phyloP scores from a whole-genome alignment of 2,113 vertebrate genomes.

The Aix galericulata region DNA sequence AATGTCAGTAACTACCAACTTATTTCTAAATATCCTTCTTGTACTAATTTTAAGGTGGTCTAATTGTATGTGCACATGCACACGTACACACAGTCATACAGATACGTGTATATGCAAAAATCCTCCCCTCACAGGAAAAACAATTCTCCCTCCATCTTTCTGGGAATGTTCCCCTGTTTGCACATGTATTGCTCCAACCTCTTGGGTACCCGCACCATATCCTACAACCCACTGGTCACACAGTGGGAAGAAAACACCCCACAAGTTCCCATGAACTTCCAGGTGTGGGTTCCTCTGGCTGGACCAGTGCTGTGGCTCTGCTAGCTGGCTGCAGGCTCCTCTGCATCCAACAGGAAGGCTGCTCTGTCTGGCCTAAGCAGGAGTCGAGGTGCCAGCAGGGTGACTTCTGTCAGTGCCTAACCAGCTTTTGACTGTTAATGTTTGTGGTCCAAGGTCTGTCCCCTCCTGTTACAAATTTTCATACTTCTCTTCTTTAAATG shows the following conservation, averaged over 20 bases:
- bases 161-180: neutral
- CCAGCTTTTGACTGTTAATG: neutral
- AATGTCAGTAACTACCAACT: neutral
- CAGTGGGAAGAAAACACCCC: neutral
- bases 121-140: neutral
- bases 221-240: too few species aligned
- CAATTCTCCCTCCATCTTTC: neutral
- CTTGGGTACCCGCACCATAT: neutral
- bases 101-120: neutral
- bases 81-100: neutral
- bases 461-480: neutral
- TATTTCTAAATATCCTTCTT: neutral
- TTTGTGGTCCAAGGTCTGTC: neutral
- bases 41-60: neutral
- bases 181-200: neutral
- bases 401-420: neutral
- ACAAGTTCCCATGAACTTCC: neutral
- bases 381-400: fast-evolving
- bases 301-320: neutral
- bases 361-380: neutral
- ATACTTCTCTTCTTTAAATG: neutral
- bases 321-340: neutral
- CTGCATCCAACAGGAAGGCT: neutral
- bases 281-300: neutral
- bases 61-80: neutral